These are phyloP conservation scores for Xanthorhoe spadicearia DNA, from an alignment of 2,888 invertebrate species.

Conservation along the genomic window DNA sequence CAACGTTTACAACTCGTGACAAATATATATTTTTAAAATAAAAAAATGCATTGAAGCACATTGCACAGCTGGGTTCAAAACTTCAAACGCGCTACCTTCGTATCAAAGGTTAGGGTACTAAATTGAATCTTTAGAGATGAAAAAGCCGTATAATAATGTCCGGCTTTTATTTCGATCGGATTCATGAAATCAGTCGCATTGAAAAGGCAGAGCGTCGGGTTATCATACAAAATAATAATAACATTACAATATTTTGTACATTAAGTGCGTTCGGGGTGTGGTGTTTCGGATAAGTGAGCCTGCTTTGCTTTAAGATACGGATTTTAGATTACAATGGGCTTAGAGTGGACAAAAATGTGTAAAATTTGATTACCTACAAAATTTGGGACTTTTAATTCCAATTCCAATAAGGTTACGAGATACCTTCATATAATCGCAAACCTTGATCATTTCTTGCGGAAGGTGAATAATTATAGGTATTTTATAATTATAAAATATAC, in stretches of 20 bases:
- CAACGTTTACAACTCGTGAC: too few species aligned
- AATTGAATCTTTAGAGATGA: background rate
- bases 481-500: too few species aligned
- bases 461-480: too few species aligned
- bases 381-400: too few species aligned
- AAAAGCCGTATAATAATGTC: background rate
- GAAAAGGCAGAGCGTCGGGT: constrained; percentile 63
- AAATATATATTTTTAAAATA: too few species aligned
- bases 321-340: constrained; percentile 47
- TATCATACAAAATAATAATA: constrained; percentile 80
- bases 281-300: constrained; percentile 70
- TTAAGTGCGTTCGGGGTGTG: constrained; percentile 77
- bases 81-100: too few species aligned
- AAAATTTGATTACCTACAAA: too few species aligned
- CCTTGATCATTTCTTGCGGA: too few species aligned
- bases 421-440: too few species aligned
- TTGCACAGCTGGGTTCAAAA: too few species aligned
- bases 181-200: constrained; percentile 51
- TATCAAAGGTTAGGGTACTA: background rate
- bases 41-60: too few species aligned
- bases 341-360: constrained; percentile 38
- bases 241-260: constrained; percentile 82
- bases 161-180: constrained; percentile 12
- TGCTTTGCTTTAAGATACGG: constrained; percentile 66
- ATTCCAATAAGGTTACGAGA: too few species aligned